Base-by-base conservation (phyloP, 2,888 invertebrate genomes). In the Pegoplata infirma region DNA sequence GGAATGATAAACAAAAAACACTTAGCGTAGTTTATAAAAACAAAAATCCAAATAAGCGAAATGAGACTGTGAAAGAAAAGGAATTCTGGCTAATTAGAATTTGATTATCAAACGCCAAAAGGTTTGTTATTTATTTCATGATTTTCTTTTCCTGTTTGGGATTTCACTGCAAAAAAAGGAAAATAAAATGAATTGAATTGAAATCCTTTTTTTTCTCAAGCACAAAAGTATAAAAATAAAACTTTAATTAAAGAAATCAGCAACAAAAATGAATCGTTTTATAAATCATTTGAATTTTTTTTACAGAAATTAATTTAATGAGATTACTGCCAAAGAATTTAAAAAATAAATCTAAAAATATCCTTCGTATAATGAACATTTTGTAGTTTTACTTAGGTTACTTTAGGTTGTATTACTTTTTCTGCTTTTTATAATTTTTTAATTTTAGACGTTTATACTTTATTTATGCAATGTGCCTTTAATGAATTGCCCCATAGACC, bases 31-130 rank as follows among this genome's bases (percentile, higher is more conserved):
- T n/a, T n/a, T n/a, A n/a, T n/a, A n/a, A n/a, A n/a, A n/a, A n/a
- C n/a, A n/a, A n/a, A n/a, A n/a, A n/a, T n/a, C n/a, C n/a, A n/a
- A n/a, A n/a, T 10, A 6, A 8, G 17, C 10, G n/a, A n/a, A n/a
- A n/a, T n/a, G n/a, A n/a, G n/a, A n/a, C n/a, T n/a, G n/a, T 16
- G 10, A 16, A 8, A 1, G 0, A 51, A 53, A 66, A 55, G 44
- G 53, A 32, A 47, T 69, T 66, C 40, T 59, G 32, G 40, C 61
- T 68, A 59, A 68, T 68, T 68, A 68, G 53, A 55, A 56, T 63
- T 75, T 68, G 59, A 75, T 61, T 68, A 59, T 47, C 23, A 8
- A 53, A 59, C 17, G 40, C 59, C 51, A 44, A 59, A 66, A 55
- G 46, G 55, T 67, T 44, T 46, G n/a, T n/a, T n/a, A n/a, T 55